Evolutionary conservation across 2,888 invertebrate species (phyloP).

Genomic region (Tuberolachnus salignus): DNA sequence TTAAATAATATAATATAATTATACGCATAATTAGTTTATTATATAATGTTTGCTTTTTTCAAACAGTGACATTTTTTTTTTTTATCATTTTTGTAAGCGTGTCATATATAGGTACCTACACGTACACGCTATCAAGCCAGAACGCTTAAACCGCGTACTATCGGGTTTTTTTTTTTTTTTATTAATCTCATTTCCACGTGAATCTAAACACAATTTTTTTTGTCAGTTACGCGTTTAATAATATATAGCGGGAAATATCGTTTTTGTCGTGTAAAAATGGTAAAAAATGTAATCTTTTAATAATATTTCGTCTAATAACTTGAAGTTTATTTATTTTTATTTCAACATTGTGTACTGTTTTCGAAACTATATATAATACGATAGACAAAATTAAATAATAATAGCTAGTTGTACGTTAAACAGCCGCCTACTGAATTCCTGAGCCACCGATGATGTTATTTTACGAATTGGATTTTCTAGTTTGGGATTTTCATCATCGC

Average conservation of each 20-base stretch:
- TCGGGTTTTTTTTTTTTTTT: background rate
- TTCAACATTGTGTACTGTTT: background rate
- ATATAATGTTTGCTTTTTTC: slow-evolving; percentile 20
- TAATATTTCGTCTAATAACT: background rate
- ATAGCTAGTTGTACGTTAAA: too few relatives aligned
- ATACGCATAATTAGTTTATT: background rate
- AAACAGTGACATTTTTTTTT: background rate
- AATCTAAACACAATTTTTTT: background rate
- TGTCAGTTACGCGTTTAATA: background rate
- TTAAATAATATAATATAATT: slow-evolving; percentile 8
- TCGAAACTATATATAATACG: too few relatives aligned
- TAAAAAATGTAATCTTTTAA: background rate
- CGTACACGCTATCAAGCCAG: too few relatives aligned
- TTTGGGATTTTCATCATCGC: background rate
- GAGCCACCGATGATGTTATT: slow-evolving; percentile 18
- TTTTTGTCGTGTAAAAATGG: background rate
- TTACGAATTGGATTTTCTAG: slow-evolving; percentile 38
- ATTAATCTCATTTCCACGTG: background rate
- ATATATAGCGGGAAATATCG: background rate
- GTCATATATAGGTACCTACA: too few relatives aligned
- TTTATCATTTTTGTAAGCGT: background rate
- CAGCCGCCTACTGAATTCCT: background rate
- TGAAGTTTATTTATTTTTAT: background rate
- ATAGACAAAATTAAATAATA: too few relatives aligned
- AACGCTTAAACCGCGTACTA: background rate